phyloP scores from a whole-genome alignment of 2,113 vertebrate species.

The Alligator mississippiensis region DNA sequence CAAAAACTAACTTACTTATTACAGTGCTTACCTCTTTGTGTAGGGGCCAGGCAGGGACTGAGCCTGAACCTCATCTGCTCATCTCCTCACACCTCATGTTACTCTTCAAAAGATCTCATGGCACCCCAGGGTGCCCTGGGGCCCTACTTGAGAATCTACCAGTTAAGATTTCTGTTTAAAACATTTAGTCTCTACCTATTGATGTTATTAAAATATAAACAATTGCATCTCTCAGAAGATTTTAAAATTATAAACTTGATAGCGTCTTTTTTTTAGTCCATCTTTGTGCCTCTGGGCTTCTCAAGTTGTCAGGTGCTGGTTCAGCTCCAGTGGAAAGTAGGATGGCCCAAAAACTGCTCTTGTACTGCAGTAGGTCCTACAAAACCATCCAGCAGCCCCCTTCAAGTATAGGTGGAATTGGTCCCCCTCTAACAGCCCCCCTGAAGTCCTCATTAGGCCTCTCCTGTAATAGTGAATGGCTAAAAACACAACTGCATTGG shows the following conservation, averaged over 20 bases:
- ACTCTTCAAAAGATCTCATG: too few species aligned
- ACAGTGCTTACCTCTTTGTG: too few species aligned
- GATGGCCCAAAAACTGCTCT: background rate
- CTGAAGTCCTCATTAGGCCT: rapidly evolving
- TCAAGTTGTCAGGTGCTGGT: background rate
- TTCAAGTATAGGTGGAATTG: background rate
- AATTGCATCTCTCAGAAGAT: background rate
- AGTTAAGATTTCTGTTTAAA: background rate
- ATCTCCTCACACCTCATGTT: too few species aligned
- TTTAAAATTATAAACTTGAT: rapidly evolving
- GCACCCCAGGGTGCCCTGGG: too few species aligned
- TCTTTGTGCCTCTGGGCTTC: background rate
- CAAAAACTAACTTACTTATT: too few species aligned
- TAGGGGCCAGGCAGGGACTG: too few species aligned
- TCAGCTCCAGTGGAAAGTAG: background rate
- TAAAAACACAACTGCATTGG: background rate
- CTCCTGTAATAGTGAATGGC: background rate
- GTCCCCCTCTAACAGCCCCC: too few species aligned
- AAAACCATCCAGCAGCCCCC: background rate
- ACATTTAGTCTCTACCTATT: background rate
- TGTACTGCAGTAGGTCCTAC: background rate
- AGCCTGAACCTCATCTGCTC: too few species aligned
- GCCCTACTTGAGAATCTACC: background rate
- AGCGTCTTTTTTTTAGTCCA: background rate
- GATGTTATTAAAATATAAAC: background rate